Evolutionary conservation across 2,113 vertebrate genomes (phyloP).

Genomic region (Heterotilapia buettikoferi): DNA sequence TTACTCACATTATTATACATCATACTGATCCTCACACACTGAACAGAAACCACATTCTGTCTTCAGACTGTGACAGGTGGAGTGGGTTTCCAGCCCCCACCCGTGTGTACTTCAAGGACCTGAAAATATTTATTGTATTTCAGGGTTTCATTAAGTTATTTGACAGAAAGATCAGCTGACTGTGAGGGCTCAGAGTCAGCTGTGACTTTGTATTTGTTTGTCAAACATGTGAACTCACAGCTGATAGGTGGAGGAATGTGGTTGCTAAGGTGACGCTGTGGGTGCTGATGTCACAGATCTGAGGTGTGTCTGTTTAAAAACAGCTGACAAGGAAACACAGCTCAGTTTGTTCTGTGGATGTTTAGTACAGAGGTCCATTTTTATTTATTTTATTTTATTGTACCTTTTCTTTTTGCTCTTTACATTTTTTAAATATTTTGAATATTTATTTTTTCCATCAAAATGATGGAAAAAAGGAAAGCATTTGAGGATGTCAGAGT

Average conservation of each 20-base stretch:
- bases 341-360: background rate
- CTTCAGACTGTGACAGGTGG: background rate
- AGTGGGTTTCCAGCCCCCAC: background rate
- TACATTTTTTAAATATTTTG: fast-evolving
- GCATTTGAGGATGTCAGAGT: fast-evolving
- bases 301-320: fast-evolving
- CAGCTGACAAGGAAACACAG: fast-evolving
- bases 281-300: fast-evolving
- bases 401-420: fast-evolving
- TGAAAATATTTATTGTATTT: background rate
- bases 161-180: background rate
- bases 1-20: background rate
- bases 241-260: background rate
- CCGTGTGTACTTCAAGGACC: background rate
- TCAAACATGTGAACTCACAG: background rate
- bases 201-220: background rate
- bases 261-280: fast-evolving
- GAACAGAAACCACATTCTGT: fast-evolving
- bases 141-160: fast-evolving
- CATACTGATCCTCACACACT: background rate
- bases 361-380: fast-evolving
- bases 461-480: too few species aligned
- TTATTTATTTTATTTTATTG: fast-evolving
- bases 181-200: background rate
- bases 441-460: fast-evolving